Evolutionary conservation across 2,888 invertebrate species (phyloP), one percentile per base, ranked within the genome.

Genomic region (Cryptocheilus praepositus): DNA sequence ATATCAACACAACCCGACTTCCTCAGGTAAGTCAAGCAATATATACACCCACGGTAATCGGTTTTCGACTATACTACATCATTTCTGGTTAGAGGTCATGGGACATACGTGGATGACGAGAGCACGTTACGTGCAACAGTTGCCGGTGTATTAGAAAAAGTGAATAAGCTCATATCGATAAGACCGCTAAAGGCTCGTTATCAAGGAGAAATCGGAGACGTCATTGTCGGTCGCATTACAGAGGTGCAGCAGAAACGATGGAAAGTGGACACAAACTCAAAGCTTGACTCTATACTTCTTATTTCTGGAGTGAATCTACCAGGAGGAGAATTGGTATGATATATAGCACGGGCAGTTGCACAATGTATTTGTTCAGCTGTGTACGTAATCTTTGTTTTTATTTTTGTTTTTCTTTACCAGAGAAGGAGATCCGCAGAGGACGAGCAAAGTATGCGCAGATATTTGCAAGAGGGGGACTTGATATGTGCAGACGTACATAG

Each of bases 401-500:
- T 22, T 3, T 18, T 21, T 43, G 11, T 28, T 15, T n/a, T 62
- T 19, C n/a, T 22, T 43, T 21, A 49, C 5, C 86, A 96, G 94
- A 92, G 98, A 72, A 91, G 98, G 62, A 92, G 98, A 84, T 97
- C 96, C 3, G 95, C 94, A 4, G 98, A 99, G 90, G 99, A 99
- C 91, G 99, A 99, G 88, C 95, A 98, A 86, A 95, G 96, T 92
- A 99, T 99, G 99, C 91, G 99, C 62, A 94, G 95, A 74, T 98
- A 97, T 88, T 90, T 98, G 56, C 94, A 95, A 87, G 98, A 98
- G 89, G 98, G 98, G 18, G 99, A 99, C 89, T 91, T 99, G 0
- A 96, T 99, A 70, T 98, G 98, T 89, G 99, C 98, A 4, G 98
- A 99, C 91, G 98, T 99, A 0, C 98, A 99, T 86, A 96, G 94